Evolutionary conservation across 2,797 vertebrate genomes (phyloP), one percentile per base, ranked within the genome.

Genomic region (Spondyliosoma cantharus): DNA sequence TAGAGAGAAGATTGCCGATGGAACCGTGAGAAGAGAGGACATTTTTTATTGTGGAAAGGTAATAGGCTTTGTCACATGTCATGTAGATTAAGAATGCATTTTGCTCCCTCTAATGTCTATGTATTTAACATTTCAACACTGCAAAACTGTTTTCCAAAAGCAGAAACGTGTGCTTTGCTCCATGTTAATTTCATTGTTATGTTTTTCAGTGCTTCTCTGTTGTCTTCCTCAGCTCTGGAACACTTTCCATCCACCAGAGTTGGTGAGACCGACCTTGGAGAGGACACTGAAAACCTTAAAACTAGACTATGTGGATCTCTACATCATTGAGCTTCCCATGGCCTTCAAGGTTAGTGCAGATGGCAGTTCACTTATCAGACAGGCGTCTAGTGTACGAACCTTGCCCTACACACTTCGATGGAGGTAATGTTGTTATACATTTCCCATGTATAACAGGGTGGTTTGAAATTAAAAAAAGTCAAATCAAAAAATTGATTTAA

Each of bases 41-140:
- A 95, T 99, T 71, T 99, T 97, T 91, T 99, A 98, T 89, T 99
- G 97, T 7, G 97, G 98, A 74, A 99, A 99, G 96, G 97, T 99
- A 72, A 68, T 7, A 32, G 0, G 1, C 14, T 16, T 12, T 27
- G 16, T 78, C 22, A 9, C 0, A 45, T 20, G 22, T 43, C 46
- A 15, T 63, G 16, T 8, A 45, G 2, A 58, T 54, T 48, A 72
- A 15, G 22, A 57, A 16, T 16, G 13, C 14, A 48, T 42, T 48
- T 13, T 42, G 13, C 29, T 24, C 43, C 22, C 54, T 14, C 16
- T 3, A 50, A 20, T 48, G 5, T 25, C 22, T 50, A 14, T n/a
- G 24, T 20, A 16, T 5, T 42, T 0, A 7, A 22, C 3, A 27
- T 65, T 27, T 46, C 15, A 62, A 13, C 16, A 11, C 14, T n/a